Evolutionary conservation across 2,888 invertebrate species (phyloP).

Genomic region (Sarcophaga rosellei): DNA sequence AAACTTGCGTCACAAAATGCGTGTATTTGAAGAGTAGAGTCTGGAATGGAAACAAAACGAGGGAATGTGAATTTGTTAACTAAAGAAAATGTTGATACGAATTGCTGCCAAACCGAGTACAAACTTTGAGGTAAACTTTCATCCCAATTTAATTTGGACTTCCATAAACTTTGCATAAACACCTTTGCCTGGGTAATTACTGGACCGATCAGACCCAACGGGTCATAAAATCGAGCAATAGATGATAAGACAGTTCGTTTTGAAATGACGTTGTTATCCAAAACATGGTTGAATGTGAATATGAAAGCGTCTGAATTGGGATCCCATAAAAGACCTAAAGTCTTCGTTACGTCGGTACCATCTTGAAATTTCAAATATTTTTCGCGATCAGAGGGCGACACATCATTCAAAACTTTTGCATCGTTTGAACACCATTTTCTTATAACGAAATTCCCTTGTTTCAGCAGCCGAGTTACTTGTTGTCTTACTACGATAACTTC

Average conservation of each 20-base stretch:
- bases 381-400: no score
- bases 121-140: conserved; percentile 29
- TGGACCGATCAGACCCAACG: conserved; percentile 58
- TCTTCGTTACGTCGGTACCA: conserved; percentile 59
- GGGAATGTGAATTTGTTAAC: no score
- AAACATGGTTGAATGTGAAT: conserved; percentile 30
- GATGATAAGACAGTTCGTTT: conserved; percentile 56
- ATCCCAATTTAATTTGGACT: no score
- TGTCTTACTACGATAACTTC: conserved; percentile 31
- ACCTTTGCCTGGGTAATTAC: conserved; percentile 63
- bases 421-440: conserved; percentile 66
- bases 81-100: conserved; percentile 7
- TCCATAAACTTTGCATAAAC: conserved; percentile 56
- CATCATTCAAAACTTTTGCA: neutral
- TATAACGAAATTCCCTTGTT: neutral
- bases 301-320: neutral
- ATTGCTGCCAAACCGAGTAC: neutral
- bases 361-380: conserved; percentile 62
- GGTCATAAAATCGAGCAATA: conserved; percentile 57
- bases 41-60: conserved; percentile 35
- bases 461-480: conserved; percentile 28
- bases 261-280: neutral
- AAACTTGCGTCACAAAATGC: conserved; percentile 64
- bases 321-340: conserved; percentile 60
- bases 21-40: conserved; percentile 35